Evolutionary conservation across 2,113 vertebrate genomes (phyloP).

Genomic region (Amphilophus citrinellus): DNA sequence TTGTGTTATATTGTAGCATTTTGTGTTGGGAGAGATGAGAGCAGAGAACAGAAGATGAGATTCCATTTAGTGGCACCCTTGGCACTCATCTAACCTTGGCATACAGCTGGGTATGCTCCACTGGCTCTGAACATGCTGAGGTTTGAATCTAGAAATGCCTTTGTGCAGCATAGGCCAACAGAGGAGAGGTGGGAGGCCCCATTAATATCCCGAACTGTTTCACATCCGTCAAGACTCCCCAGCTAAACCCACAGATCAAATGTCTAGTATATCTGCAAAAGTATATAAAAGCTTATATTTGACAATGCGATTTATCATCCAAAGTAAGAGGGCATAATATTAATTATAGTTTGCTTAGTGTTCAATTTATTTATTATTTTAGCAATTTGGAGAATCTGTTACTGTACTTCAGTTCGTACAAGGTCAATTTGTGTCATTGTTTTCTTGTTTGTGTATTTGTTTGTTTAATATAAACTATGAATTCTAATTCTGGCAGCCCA

Average conservation of each 20-base stretch:
- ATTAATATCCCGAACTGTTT: constrained; percentile 67
- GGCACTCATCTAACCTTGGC: constrained; percentile 82
- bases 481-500: constrained; percentile 77
- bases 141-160: constrained; percentile 80
- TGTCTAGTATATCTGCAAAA: constrained; percentile 21
- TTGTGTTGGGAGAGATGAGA: constrained; percentile 57
- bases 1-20: constrained; percentile 59
- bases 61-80: constrained; percentile 79
- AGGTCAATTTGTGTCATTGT: constrained; percentile 68
- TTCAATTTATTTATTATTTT: constrained; percentile 10
- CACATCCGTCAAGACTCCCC: constrained; percentile 48
- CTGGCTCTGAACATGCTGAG: constrained; percentile 80
- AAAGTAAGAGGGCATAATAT: constrained; percentile 4
- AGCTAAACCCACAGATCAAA: constrained; percentile 48
- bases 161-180: constrained; percentile 76
- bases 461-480: constrained; percentile 79
- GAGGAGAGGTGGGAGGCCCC: constrained; percentile 62
- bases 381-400: constrained; percentile 42
- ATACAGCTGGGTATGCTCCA: constrained; percentile 77
- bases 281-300: neutral
- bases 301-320: constrained; percentile 18
- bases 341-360: constrained; percentile 13
- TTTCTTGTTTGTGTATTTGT: constrained; percentile 74
- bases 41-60: constrained; percentile 66
- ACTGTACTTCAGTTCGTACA: constrained; percentile 43